A percentile compares a stretch with the other conserved stretches of the same genome.
Evolutionary conservation across 2,888 invertebrate genomes (phyloP).

Genomic region (Drosophila imparisetae): DNA sequence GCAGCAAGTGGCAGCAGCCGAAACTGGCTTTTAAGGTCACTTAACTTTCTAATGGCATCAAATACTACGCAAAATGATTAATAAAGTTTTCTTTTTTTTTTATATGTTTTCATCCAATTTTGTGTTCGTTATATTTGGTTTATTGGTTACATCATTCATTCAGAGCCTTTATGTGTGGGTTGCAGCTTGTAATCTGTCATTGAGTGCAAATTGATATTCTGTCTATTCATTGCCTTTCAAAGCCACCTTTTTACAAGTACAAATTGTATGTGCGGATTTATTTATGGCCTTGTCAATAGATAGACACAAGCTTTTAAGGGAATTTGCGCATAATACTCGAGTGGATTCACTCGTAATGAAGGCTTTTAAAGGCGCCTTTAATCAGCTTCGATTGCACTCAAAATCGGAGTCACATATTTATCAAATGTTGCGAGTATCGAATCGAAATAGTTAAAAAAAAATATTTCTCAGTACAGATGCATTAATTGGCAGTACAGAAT

Average conservation of each 20-base stretch:
- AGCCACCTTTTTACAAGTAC: constrained; percentile 1
- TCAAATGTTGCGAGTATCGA: background rate
- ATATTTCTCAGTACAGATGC: background rate
- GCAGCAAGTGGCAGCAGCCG: constrained; percentile 15
- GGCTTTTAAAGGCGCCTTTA: constrained; percentile 2
- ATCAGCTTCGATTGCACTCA: background rate
- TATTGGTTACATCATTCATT: constrained; percentile 7
- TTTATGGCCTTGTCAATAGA: constrained; percentile 24
- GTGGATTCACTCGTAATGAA: constrained; percentile 6
- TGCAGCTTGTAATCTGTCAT: constrained; percentile 10
- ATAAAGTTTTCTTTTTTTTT: constrained; percentile 26
- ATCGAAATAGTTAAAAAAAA: background rate
- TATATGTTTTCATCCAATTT: constrained; percentile 14
- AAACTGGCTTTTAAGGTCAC: constrained; percentile 40
- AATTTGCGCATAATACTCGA: background rate
- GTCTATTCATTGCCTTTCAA: constrained; percentile 20
- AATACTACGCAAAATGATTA: constrained; percentile 34
- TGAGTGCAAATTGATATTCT: constrained; percentile 17
- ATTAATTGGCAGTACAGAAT: background rate
- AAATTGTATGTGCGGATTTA: constrained; percentile 23
- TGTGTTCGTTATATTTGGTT: constrained; percentile 15
- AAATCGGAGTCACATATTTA: background rate
- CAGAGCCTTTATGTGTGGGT: background rate
- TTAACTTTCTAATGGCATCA: constrained; percentile 48
- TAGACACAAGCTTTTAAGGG: background rate